Base-by-base conservation (phyloP, 1,140 invertebrate species). In the Sipha flava region DNA sequence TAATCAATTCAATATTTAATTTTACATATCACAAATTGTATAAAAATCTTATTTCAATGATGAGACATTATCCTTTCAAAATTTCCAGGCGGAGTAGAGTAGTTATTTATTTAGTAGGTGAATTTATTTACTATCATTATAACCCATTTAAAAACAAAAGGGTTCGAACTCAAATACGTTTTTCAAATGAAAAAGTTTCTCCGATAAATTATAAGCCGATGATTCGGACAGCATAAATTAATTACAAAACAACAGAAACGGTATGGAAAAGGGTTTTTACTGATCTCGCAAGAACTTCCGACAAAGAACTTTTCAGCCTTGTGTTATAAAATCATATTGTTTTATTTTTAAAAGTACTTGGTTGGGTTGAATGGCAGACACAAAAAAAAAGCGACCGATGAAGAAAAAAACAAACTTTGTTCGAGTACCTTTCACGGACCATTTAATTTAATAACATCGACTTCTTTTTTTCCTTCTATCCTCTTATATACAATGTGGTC, bases 401-500 rank as follows among this genome's bases (percentile, higher is more conserved):
- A 47, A 47, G 66, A 47, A 70, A 47, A 70, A 66, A 70, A 3
- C 66, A 29, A 70, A 70, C 40, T 70, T 70, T 70, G 23, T 70
- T 70, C 40, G 26, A 70, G 66, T 70, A 70, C 66, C 66, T 70
- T 68, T 70, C 66, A 70, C 43, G 66, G 66, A 47, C 66, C 66
- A 70, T 70, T 70, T 70, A 70, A 70, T 70, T 70, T 70, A 70
- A 70, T 70, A 70, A 70, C 66, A 70, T 70, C 66, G 43, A 70
- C 66, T 70, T 70, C 23, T 47, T 47, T 45, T 23, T 70, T 70
- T 9, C 40, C 23, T 29, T 26, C 26, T 45, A 70, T 47, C 23
- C n/a, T 70, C 14, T 18, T 29, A 18, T 31, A 47, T 70, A 70
- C 7, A 31, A 45, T 23, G 66, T 47, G 43, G 43, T 47, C 14